Base-by-base conservation (phyloP, 1,140 invertebrate species). In the Drosophila elegans region DNA sequence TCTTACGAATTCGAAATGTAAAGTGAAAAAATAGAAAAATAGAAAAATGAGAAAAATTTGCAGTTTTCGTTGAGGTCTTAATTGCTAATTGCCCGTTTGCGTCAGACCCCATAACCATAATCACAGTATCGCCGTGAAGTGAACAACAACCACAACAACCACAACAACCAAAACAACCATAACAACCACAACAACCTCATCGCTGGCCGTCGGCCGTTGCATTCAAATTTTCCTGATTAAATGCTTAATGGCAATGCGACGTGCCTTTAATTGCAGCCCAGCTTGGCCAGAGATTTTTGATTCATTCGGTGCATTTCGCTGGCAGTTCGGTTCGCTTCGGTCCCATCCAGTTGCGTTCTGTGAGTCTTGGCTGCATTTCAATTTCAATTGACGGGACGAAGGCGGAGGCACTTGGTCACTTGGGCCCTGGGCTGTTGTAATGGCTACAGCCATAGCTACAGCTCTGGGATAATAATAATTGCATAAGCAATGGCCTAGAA, bases 141-240 rank as follows among this genome's bases (percentile, higher is more conserved):
- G 16, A 21, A 21, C 16, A 21, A 21, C 16, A 21, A 21, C 16
- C 16, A 21, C 16, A 21, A 21, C 16, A 21, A 21, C 16, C 16
- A 21, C 16, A 21, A 21, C 16, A 21, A 21, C 16, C 16, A 21
- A 1, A 21, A 21, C 16, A 21, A 21, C 16, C 16, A 21, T 21
- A 21, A 21, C 16, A 21, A 21, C 16, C 16, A 25, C 44, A 38
- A 39, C 60, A 66, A 66, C 59, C 63, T 67, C 41, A 63, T 32
- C n/a, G 29, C 32, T 44, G 13, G 32, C 11, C 12, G 52, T 25
- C 66, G 54, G 84, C 53, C 68, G 76, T 71, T 88, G 84, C 84
- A 88, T 88, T 88, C 84, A 88, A 88, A 88, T 88, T 88, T 84
- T 78, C 75, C 84, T 83, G 68, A 88, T 89, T 88, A 88, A 89